Evolutionary conservation across 2,113 vertebrate genomes (phyloP), one percentile per base, ranked within the genome.

Genomic region (Tetrax tetrax): DNA sequence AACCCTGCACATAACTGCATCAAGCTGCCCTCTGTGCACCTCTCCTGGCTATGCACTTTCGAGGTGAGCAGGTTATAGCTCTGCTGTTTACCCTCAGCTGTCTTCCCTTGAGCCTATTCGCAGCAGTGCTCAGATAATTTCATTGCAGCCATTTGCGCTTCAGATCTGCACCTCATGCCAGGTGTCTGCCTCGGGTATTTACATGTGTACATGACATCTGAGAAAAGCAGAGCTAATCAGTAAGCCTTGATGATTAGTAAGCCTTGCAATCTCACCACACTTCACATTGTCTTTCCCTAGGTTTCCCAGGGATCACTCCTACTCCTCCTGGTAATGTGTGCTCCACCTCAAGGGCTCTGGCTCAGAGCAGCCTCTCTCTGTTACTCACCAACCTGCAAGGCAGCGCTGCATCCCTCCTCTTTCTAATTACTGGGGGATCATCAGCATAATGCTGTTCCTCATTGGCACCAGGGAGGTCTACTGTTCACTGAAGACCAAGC

Each of bases 151-250:
- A 14, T 54, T 80, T 38, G 29, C 83, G 68, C 71, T 60, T 95
- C 76, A 84, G 64, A 87, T 82, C 69, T 35, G 28, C 12, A 41
- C 43, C 35, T 84, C 2, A 1, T 54, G 35, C 83, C 86, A 92
- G 43, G 51, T 84, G 63, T 80, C 93, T 92, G 85, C 60, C 75
- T 92, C 74, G 24, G 54, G 54, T 94, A 63, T 83, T 93, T 88
- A 74, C 66, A 68, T 0, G 0, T 38, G 9, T 33, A 50, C 13
- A 1, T 48, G 83, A 63, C 33, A 74, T 63, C 41, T 23, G 6
- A 96, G 51, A 60, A 93, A 66, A 93, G 50, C 63, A 86, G 71
- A 85, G 53, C 41, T 88, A 19, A 54, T 76, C 88, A 72, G 63
- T 28, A 25, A 85, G 10, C 63, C 60, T 51, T 78, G 71, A 29